Conservation (phyloP, 2,113 vertebrate genomes). For the Pomatostomus ruficeps region DNA sequence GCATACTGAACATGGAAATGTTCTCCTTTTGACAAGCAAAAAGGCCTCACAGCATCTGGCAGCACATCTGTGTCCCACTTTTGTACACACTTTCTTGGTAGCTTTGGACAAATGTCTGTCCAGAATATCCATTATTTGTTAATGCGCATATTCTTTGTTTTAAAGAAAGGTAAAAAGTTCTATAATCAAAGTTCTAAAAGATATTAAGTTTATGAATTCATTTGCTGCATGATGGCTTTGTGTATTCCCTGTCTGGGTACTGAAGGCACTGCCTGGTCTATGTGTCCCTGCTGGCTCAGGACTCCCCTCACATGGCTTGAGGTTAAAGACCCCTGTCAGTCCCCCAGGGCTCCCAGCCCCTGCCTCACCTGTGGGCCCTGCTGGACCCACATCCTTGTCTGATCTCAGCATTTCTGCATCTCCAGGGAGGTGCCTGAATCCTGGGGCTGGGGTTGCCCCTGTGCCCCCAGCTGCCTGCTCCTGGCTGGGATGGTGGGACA, state of each 20-base stretch:
- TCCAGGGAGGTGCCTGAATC: background rate
- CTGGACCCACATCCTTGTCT: background rate
- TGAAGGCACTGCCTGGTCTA: background rate
- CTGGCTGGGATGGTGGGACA: accelerated
- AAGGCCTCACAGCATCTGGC: background rate
- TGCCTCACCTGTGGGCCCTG: accelerated
- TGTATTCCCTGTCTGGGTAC: background rate
- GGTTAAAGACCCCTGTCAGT: too few species aligned
- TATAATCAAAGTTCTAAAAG: background rate
- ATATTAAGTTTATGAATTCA: accelerated
- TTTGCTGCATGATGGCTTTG: background rate
- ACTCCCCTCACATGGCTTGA: background rate
- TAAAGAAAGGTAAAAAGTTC: background rate
- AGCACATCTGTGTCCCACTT: background rate
- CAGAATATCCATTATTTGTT: background rate
- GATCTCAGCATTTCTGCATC: background rate
- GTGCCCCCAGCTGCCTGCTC: accelerated
- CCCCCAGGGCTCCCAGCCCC: background rate
- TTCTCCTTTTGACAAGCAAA: background rate
- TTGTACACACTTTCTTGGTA: background rate
- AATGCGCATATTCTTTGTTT: background rate
- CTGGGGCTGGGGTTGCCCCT: background rate
- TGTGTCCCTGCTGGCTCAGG: background rate
- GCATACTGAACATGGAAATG: background rate
- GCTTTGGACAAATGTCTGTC: background rate